Evolutionary conservation across 2,797 vertebrate genomes (phyloP).

Genomic region (Taeniopygia guttata): DNA sequence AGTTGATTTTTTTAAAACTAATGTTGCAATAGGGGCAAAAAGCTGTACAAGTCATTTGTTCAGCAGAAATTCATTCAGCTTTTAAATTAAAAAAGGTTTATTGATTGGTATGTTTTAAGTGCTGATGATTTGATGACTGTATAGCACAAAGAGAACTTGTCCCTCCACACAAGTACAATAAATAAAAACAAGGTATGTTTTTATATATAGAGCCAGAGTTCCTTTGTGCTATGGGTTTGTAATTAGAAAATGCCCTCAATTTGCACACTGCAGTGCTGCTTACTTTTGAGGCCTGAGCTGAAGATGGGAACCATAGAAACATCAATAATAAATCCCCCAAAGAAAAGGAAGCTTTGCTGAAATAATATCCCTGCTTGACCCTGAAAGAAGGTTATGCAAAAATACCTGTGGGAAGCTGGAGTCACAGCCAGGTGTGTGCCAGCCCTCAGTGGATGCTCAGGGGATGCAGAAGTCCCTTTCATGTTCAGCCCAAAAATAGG

Average conservation of each 20-base stretch:
- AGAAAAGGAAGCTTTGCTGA: neutral
- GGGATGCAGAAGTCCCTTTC: neutral
- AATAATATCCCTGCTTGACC: neutral
- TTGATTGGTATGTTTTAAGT: neutral
- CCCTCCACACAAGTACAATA: neutral
- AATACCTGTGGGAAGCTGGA: neutral
- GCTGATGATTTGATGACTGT: neutral
- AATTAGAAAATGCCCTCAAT: neutral
- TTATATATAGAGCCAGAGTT: neutral
- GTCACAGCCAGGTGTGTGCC: neutral
- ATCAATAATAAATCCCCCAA: neutral
- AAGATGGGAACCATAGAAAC: conserved; percentile 11
- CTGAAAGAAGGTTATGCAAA: neutral
- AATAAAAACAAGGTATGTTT: neutral
- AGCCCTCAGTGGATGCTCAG: neutral
- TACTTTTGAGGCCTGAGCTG: neutral
- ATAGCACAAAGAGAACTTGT: neutral
- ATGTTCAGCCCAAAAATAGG: neutral
- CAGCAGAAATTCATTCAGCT: neutral
- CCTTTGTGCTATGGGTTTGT: neutral
- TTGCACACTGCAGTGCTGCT: neutral
- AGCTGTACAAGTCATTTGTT: neutral
- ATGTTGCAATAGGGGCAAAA: neutral
- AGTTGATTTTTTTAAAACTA: neutral
- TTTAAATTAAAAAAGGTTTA: neutral